Base-by-base conservation (phyloP, 2,888 invertebrate species). In the Drosophila anomelani region DNA sequence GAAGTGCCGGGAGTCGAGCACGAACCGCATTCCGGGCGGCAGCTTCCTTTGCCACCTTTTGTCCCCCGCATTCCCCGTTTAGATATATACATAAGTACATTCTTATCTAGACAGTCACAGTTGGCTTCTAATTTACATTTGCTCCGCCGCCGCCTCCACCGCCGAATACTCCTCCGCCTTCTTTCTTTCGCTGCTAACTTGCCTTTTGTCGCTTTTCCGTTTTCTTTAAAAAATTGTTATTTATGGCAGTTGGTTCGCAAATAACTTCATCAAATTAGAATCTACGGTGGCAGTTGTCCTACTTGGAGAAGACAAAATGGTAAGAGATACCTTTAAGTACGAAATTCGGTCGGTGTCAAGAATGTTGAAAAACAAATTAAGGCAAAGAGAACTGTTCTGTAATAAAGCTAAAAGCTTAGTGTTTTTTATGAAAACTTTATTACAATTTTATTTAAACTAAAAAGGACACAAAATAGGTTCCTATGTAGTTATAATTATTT, bases 41-140 rank as follows among this genome's bases (percentile, higher is more conserved):
- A 36, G 46, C 62, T 32, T 61, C 63, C 39, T 23, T 34, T 51
- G 34, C 34, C 61, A 29, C 36, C 36, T 47, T 44, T 61, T 12
- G 10, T n/a, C 20, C 20, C 32, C 32, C 41, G 38, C 43, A 20
- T 38, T 46, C 13, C 51, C 29, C 29, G 13, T 32, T 43, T 51
- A 62, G 17, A 51, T 63, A 67, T 55, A 55, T 68, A 41, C 54
- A 38, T 46, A 68, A 71, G 64, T 57, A 73, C 53, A 62, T 54
- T 74, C 72, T 61, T 75, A 61, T 51, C 66, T 57, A 63, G 32
- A 57, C 44, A 64, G 51, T 53, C 75, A 61, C 77, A 75, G 68
- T 78, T 62, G 64, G 67, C 69, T 81, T 79, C 81, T 79, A 86
- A 86, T 81, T 79, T 86, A 81, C 87, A 80, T 85, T 78, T 71